Base-by-base conservation (phyloP, 2,888 invertebrate genomes). In the Serripes groenlandicus region DNA sequence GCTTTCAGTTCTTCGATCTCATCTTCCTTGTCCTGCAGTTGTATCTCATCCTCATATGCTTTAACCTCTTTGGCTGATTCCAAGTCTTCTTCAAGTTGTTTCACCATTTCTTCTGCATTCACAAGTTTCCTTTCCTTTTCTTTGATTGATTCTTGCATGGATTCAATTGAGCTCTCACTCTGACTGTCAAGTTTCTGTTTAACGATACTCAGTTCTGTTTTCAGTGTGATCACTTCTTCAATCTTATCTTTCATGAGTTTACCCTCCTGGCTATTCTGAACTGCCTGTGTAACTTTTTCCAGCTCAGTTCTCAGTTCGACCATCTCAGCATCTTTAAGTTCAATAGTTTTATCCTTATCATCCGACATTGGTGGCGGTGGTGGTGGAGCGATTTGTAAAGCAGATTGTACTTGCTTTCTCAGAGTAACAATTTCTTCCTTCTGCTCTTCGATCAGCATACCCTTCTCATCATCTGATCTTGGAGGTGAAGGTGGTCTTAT, bases 1-100 rank as follows among this genome's bases (percentile, higher is more conserved):
- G 81, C 75, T 49, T 82, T 85, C 11, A 89, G 70, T 56, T 80
- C 74, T 37, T 90, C 85, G 23, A 90, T 75, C 72, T 92, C 90
- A 78, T 87, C 86, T 28, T 88, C 84, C 35, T 86, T 88, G 37
- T 87, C 85, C 76, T 86, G 77, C 70, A 84, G 49, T 28, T 81
- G 77, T 42, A 84, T 79, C 60, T 79, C 83, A 83, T 83, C 83
- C 69, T 85, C 83, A 72, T 85, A 83, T 5, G 82, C 71, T 85
- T 60, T 72, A 52, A 85, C 81, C 52, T 89, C 81, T 49, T 80
- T 79, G 26, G 86, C 71, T 26, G 82, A 78, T 64, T 83, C 52
- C 34, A 87, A 64, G 60, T 87, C 88, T 28, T 81, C 85, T 68
- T 88, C 77, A 9, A 88, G 66, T 28, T 79, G 69, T 62, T 73